These are phyloP conservation scores for Hemaris fuciformis DNA, from an alignment of 2,888 invertebrate species.

Conservation along the genomic window DNA sequence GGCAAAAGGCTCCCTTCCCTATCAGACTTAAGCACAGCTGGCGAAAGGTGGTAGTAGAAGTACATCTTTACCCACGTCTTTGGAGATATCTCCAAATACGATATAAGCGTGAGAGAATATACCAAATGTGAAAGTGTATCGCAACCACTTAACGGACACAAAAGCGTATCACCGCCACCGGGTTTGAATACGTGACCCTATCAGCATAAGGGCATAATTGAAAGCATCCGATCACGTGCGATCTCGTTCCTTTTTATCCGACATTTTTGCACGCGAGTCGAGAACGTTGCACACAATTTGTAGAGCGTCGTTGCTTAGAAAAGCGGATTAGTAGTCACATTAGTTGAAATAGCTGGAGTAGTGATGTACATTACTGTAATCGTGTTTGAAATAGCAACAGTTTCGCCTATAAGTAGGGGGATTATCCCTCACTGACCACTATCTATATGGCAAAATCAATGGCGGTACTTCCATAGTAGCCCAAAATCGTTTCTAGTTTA, in stretches of 20 bases:
- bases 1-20: no score
- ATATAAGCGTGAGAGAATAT: no score
- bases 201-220: constrained; percentile 39
- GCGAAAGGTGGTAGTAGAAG: no score
- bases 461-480: no score
- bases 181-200: constrained; percentile 25
- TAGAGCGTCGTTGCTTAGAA: background rate
- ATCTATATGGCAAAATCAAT: no score
- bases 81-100: no score
- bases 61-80: no score
- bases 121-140: background rate
- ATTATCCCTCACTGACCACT: no score
- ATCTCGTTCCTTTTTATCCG: constrained; percentile 34
- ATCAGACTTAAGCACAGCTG: no score
- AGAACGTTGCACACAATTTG: constrained; percentile 20
- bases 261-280: constrained; percentile 38
- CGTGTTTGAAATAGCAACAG: no score
- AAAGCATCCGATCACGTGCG: constrained; percentile 42
- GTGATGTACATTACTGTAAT: background rate
- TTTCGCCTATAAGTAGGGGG: no score
- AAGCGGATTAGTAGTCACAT: background rate
- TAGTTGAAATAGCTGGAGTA: background rate
- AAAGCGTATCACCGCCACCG: background rate
- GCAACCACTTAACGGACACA: background rate
- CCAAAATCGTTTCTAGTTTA: no score